Evolutionary conservation across 2,888 invertebrate species (phyloP), one percentile per base, ranked within the genome.

Genomic region (Stratiomys singularior): DNA sequence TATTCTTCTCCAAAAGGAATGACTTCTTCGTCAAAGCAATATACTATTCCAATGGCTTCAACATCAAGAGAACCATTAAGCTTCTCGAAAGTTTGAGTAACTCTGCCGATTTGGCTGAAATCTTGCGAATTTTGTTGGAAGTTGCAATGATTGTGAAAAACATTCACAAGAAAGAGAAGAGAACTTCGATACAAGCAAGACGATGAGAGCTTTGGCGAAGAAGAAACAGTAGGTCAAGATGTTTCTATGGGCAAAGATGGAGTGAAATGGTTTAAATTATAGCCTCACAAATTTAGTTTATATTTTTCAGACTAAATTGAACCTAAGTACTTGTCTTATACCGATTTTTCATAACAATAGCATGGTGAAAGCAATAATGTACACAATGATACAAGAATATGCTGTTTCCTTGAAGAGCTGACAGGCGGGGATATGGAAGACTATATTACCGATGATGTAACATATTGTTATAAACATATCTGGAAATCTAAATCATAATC

Each of bases 31-130:
- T 60, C 60, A 60, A 60, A 60, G 25, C 64, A 64, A 64, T 64
- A 28, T 64, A 64, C 64, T 30, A 27, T 64, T 64, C 28, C 0
- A 66, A 66, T 66, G 66, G 66, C 66, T 37, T 66, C 66, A 66
- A 66, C 66, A 37, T 37, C 37, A 15, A 63, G 28, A 63, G 3
- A 15, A 1, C 63, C 63, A 11, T n/a, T n/a, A n/a, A n/a, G 3
- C 44, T 66, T 66, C 44, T 30, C 37, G 44, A 37, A 66, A 66
- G 0, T 66, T 66, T 37, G 66, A 60, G 21, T 3, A 23, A 60
- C 25, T 37, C 44, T 66, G 66, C 66, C 1, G 37, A 66, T 5
- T 7, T 66, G n/a, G 66, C 44, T 37, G 66, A 37, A 18, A 66
- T 44, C 15, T 37, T 2, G 18, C 18, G n/a, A 66, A 37, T 30